A percentile compares a stretch with the other conserved stretches of the same genome.
Conservation (phyloP, 2,113 vertebrate species). For the Megaceryle torquata region DNA sequence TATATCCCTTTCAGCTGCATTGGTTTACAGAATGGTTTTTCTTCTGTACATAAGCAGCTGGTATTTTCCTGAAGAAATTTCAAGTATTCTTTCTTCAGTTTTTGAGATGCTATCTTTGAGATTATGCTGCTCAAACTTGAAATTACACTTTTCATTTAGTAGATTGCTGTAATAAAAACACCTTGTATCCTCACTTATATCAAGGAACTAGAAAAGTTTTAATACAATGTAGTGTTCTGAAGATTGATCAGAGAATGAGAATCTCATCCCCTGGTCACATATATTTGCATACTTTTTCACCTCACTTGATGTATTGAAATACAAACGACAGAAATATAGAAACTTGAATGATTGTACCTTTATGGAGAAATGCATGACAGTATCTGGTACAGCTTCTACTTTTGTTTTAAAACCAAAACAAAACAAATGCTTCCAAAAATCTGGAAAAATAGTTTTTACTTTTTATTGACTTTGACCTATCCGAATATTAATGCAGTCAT, state of each 20-base stretch:
- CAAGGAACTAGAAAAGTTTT: not conserved
- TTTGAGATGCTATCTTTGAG: not conserved
- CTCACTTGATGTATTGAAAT: not conserved
- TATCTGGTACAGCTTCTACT: not conserved
- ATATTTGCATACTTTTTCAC: not conserved
- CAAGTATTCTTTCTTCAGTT: not conserved
- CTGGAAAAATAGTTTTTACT: not conserved
- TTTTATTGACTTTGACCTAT: not conserved
- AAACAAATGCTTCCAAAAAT: not conserved
- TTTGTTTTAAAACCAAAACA: not conserved
- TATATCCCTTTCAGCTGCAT: not conserved
- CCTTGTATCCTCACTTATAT: not conserved
- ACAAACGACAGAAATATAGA: not conserved
- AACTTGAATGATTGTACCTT: not conserved
- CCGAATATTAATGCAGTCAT: not conserved
- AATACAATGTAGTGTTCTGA: not conserved
- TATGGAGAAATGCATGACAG: not conserved
- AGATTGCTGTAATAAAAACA: not conserved
- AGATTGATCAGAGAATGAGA: not conserved
- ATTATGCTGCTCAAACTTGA: not conserved
- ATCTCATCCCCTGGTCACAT: not conserved
- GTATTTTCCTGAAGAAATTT: not conserved
- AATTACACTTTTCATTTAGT: not conserved
- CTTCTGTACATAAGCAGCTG: not conserved
- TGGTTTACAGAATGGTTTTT: not conserved